Base-by-base conservation (phyloP, 2,797 vertebrate species). In the Anguilla pacifica region DNA sequence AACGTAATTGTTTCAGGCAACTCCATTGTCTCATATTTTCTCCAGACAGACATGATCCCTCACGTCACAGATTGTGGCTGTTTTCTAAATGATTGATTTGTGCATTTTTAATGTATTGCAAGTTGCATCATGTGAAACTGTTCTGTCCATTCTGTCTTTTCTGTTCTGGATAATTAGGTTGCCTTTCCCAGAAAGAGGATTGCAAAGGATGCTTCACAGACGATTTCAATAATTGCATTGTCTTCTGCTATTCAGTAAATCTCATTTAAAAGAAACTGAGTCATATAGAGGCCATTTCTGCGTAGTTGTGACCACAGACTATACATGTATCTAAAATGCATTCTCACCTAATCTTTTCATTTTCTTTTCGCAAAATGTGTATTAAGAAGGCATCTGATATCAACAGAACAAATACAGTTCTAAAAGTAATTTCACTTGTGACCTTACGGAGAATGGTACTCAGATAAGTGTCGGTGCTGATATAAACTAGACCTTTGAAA, bases 241-340 rank as follows among this genome's bases (percentile, higher is more conserved):
- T 74, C 59, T 25, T 67, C 22, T 31, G 84, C 59, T 64, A 74
- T 86, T 74, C n/a, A 90, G 88, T 89, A 91, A 86, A 90, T 89
- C 88, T 91, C 92, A 86, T 90, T 91, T 83, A 46, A 74, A 61
- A 79, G 10, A 79, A 74, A 15, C 46, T 83, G 25, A 86, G 55
- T 46, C 74, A 87, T 87, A 88, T 46, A 82, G 9, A 74, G 55
- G 51, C 46, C 55, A 90, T 85, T 89, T 39, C 86, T 53, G 51
- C 51, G 51, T 59, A 28, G 25, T 57, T 88, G 90, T 91, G 88
- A 70, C 64, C n/a, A 28, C 25, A 25, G n/a, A 28, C 64, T 7
- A n/a, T 70, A 6, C 22, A n/a, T 35, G 11, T 46, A 82, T 46
- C 22, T n/a, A 82, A 82, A 31, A 28, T 74, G 31, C 13, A 39